These are phyloP conservation scores for Cryptocephalus primarius DNA, from an alignment of 2,888 invertebrate genomes.

Conservation along the genomic window DNA sequence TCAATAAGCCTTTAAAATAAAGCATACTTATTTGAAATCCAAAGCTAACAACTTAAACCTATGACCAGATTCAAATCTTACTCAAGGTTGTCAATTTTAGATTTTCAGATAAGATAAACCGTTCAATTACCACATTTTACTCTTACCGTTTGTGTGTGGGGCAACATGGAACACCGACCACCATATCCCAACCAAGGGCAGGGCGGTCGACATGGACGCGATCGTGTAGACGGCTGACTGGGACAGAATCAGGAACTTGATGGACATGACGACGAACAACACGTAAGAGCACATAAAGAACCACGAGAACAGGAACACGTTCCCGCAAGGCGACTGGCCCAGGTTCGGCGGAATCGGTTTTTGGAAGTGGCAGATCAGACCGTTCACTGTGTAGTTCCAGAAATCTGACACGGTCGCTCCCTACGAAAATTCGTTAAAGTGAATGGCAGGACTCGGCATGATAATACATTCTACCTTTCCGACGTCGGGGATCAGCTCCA, in stretches of 20 bases:
- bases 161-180: constrained; percentile 46
- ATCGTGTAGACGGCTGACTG: constrained; percentile 48
- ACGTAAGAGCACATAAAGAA: constrained; percentile 40
- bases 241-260: constrained; percentile 42
- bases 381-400: constrained; percentile 30
- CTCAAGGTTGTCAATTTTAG: too few species aligned
- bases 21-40: too few species aligned
- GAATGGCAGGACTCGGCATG: not conserved
- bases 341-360: constrained; percentile 15
- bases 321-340: constrained; percentile 18
- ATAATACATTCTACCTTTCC: constrained; percentile 36
- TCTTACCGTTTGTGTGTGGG: constrained; percentile 32
- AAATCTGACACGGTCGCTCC: constrained; percentile 25
- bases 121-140: too few species aligned
- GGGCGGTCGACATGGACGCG: constrained; percentile 41
- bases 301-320: constrained; percentile 37
- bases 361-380: constrained; percentile 32
- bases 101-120: too few species aligned
- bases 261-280: constrained; percentile 37
- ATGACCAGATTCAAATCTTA: too few species aligned
- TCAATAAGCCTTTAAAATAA: not conserved
- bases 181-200: constrained; percentile 46
- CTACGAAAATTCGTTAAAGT: constrained; percentile 11
- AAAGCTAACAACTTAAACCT: too few species aligned
- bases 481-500: constrained; percentile 41